Base-by-base conservation (phyloP, 2,797 vertebrate species). In the Smutsia gigantea region DNA sequence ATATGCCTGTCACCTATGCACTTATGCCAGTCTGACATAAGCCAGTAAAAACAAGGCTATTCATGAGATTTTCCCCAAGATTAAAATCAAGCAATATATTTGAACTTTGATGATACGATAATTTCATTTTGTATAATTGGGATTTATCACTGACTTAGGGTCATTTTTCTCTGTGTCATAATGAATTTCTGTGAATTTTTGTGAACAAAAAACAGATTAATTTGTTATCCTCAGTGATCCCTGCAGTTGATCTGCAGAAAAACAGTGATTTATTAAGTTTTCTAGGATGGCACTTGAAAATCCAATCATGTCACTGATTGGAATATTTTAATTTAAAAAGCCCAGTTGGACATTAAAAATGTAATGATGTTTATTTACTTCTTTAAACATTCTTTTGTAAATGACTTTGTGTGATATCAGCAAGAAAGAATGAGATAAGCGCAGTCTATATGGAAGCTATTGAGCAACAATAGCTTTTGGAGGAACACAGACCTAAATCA, bases 301-400 rank as follows among this genome's bases (percentile, higher is more conserved):
- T 66, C 29, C 49, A 83, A 14, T 90, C 71, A 34, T 66, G 29
- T 64, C 49, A 77, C 37, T 51, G 37, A 59, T 9, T 39, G 7
- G 55, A 42, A 82, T 42, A 8, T 83, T 87, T 90, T 87, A 37
- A 83, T 59, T 87, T 83, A 66, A 69, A 82, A 83, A 66, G 17
- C 34, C 71, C n/a, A 29, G 53, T 4, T 57, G 46, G 23, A 10
- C 37, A 27, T 89, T 51, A 39, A 71, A 68, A 75, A 81, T 71
- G 6, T 29, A 59, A 64, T 81, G 37, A n/a, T 23, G 18, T 82
- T 77, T 87, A 5, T 82, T 77, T 87, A 5, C 27, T 53, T 55
- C 13, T 39, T 69, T 75, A 64, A 57, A 27, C 4, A 15, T 13
- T 66, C n/a, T 78, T n/a, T 77, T 39, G 5, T 77, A 63, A 39